Conservation (phyloP, 2,888 invertebrate species). For the Onthophagus sagittarius region DNA sequence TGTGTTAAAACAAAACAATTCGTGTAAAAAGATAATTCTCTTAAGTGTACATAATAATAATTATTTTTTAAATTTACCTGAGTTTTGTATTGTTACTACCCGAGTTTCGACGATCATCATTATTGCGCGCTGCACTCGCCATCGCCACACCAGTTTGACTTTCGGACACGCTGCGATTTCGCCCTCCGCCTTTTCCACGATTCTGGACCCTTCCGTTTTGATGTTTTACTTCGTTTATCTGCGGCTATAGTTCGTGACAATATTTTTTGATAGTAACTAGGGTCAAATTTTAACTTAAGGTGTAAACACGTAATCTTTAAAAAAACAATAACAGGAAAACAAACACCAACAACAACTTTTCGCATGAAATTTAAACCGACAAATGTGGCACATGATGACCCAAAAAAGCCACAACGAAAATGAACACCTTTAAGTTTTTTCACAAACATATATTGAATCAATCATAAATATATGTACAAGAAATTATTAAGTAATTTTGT, state of each 20-base stretch:
- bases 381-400: background rate
- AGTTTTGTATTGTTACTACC: constrained; percentile 19
- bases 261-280: constrained; percentile 13
- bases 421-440: background rate
- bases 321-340: constrained; percentile 3
- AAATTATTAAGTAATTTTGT: too few species aligned
- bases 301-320: constrained; percentile 16
- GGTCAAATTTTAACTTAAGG: background rate
- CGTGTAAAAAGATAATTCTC: too few species aligned
- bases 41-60: too few species aligned
- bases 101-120: constrained; percentile 29
- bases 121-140: constrained; percentile 1
- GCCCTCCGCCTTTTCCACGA: constrained; percentile 49
- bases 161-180: constrained; percentile 66
- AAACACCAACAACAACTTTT: background rate
- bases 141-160: constrained; percentile 43
- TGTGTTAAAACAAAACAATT: too few species aligned
- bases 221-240: constrained; percentile 58
- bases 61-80: constrained; percentile 1
- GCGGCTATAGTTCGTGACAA: constrained; percentile 50
- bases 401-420: background rate
- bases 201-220: constrained; percentile 49
- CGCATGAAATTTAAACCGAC: background rate
- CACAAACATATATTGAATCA: too few species aligned
- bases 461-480: too few species aligned